Conservation (phyloP, 2,113 vertebrate species). For the Isurus oxyrinchus region DNA sequence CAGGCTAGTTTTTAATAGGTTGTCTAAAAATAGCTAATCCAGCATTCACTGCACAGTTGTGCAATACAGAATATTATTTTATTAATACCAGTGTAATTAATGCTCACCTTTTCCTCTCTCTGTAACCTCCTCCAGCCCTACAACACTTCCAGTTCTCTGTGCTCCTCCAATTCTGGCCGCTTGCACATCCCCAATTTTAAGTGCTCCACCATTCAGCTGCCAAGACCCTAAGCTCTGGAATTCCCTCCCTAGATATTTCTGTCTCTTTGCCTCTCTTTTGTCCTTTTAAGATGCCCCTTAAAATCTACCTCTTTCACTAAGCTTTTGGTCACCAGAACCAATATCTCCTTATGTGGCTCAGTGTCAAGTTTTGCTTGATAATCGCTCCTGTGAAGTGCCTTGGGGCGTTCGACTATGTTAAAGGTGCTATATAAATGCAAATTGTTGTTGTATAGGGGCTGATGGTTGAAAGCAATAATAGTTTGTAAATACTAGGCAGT, state of each 20-base stretch:
- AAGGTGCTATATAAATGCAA: not conserved
- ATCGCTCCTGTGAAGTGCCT: not conserved
- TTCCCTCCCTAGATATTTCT: not conserved
- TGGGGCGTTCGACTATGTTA: not conserved
- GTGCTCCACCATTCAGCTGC: not conserved
- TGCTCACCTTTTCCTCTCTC: not conserved
- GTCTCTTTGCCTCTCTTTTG: not conserved
- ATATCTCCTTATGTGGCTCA: not conserved
- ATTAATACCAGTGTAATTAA: not conserved
- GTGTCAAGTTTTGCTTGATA: not conserved
- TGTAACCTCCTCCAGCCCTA: not conserved
- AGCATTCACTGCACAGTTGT: not conserved
- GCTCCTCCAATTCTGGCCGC: not conserved
- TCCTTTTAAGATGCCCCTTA: not conserved
- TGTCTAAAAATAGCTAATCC: conserved; percentile 23
- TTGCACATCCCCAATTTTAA: not conserved
- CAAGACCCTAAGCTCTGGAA: not conserved
- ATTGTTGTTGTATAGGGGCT: not conserved
- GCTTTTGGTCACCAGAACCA: not conserved
- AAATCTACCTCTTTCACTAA: not conserved
- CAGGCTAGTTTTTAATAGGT: conserved; percentile 24
- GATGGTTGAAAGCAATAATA: not conserved
- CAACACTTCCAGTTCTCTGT: not conserved
- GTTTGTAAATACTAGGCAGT: not conserved
- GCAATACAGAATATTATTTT: not conserved